Percentiles rank a stretch among this genome's conserved stretches.
Conservation (phyloP, 1,140 invertebrate species). For the Arctopsyche grandis region DNA sequence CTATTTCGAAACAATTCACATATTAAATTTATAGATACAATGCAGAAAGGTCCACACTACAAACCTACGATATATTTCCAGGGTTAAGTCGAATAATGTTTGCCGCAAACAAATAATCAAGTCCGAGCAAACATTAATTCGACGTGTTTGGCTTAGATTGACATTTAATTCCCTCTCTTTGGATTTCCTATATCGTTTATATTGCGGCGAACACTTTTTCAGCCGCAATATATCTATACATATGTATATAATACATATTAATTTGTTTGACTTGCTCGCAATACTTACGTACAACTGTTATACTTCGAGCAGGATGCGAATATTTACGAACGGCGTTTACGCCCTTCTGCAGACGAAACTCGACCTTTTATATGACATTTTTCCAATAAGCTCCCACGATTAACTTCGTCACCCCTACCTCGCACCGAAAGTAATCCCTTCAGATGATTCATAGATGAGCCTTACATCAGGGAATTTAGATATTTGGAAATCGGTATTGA, state of each 20-base stretch:
- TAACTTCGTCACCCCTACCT: conserved; percentile 34
- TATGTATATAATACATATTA: neutral
- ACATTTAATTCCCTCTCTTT: conserved; percentile 35
- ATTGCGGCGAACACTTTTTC: neutral
- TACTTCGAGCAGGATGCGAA: too few species aligned
- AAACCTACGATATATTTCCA: neutral
- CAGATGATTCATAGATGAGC: conserved; percentile 22
- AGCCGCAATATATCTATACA: neutral
- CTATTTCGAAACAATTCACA: too few species aligned
- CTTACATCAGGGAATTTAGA: neutral
- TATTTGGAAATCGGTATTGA: neutral
- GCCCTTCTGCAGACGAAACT: too few species aligned
- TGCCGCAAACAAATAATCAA: conserved; percentile 30
- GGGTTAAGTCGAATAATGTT: neutral
- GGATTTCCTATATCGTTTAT: neutral
- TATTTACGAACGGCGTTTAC: too few species aligned
- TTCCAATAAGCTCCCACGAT: conserved; percentile 35
- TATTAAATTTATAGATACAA: too few species aligned
- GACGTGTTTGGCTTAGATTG: conserved; percentile 36
- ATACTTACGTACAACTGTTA: neutral
- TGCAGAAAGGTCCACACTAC: neutral
- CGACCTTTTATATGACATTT: conserved; percentile 6
- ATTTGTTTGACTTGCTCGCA: neutral
- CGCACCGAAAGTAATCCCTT: conserved; percentile 1
- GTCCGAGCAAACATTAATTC: conserved; percentile 33